Evolutionary conservation across 1,140 invertebrate species (phyloP), one percentile per base, ranked within the genome.

Genomic region (Camponotus vicinus): DNA sequence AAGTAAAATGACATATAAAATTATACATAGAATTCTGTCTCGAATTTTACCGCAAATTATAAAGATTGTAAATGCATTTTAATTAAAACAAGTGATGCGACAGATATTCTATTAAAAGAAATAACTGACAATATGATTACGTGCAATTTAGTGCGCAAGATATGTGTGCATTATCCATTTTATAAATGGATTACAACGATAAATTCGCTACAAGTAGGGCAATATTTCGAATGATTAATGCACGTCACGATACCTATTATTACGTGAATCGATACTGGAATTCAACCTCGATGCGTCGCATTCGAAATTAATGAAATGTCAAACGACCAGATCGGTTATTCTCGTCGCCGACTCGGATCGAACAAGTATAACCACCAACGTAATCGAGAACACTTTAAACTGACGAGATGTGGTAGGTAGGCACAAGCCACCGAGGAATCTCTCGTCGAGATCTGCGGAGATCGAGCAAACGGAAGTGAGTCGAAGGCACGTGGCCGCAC

Each of bases 291-390:
- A 71, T 59, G 67, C 69, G 78, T 82, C 66, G 40, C 40, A 73
- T 73, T 73, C 69, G 52, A 75, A 83, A 83, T 82, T 82, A 73
- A 55, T 55, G 79, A 83, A 83, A 83, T 83, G 79, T 83, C 79
- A 83, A 83, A 75, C 79, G 79, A 69, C 37, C 40, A 83, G 55
- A 73, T 75, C 55, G 79, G 55, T 75, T 83, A 83, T 83, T 75
- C 79, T 73, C 69, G 40, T 37, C 78, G 37, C 52, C 4, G 69
- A 45, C 40, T 61, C 27, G 21, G 67, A 55, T 27, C 69, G 40
- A 40, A 13, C 42, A 18, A 73, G 55, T 4, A 21, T 57, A 59
- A 70, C 18, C 37, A 40, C 73, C 52, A 78, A 66, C 52, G 63
- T 55, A 18, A 61, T 73, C 55, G 69, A 83, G 69, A 61, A 32